Percentiles rank a stretch among this genome's conserved stretches.
Evolutionary conservation across 2,888 invertebrate species (phyloP).

Genomic region (Stenchaetothrips biformis): DNA sequence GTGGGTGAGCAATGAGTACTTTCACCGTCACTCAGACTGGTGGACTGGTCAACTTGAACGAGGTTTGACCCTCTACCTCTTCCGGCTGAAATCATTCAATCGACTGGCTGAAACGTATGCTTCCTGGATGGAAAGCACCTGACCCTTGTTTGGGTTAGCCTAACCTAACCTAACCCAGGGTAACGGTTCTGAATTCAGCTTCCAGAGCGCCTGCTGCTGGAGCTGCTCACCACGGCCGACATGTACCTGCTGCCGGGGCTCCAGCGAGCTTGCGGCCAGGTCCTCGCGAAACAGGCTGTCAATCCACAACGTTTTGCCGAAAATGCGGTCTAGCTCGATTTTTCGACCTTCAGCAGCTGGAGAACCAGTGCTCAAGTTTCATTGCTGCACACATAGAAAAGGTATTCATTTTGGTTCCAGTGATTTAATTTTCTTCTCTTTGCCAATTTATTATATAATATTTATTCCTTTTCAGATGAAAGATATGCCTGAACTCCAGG

Average conservation of each 20-base stretch:
- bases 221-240: slow-evolving; percentile 48
- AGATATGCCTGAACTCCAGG: slow-evolving; percentile 44
- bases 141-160: too few relatives aligned
- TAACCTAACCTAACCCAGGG: too few relatives aligned
- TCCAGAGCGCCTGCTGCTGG: slow-evolving; percentile 44
- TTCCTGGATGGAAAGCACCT: too few relatives aligned
- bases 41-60: too few relatives aligned
- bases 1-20: neutral
- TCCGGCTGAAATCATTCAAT: too few relatives aligned
- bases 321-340: slow-evolving; percentile 45
- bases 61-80: too few relatives aligned
- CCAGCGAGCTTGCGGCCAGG: slow-evolving; percentile 47
- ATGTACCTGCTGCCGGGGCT: slow-evolving; percentile 49
- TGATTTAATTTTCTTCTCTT: too few relatives aligned
- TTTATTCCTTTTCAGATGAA: slow-evolving; percentile 42
- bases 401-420: too few relatives aligned
- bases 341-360: slow-evolving; percentile 47
- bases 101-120: too few relatives aligned
- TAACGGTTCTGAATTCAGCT: slow-evolving; percentile 42
- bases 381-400: slow-evolving; percentile 47
- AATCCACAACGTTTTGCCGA: slow-evolving; percentile 44
- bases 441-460: too few relatives aligned
- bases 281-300: slow-evolving; percentile 43
- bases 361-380: slow-evolving; percentile 48
- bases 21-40: too few relatives aligned